These are phyloP conservation scores for Papilio demoleus DNA, from an alignment of 2,888 invertebrate species.

Conservation along the genomic window DNA sequence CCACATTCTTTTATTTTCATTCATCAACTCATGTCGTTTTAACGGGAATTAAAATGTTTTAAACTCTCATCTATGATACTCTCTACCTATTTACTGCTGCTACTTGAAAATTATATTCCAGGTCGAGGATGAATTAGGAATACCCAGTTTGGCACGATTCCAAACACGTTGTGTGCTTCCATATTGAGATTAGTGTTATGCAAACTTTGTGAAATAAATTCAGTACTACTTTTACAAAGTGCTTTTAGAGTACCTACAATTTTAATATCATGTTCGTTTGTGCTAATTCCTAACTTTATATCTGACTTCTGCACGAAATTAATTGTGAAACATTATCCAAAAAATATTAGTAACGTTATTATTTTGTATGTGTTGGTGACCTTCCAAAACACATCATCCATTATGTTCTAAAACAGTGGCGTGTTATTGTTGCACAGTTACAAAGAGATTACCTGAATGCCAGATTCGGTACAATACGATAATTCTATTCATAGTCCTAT, in stretches of 20 bases:
- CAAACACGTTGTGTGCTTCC: conserved; percentile 7
- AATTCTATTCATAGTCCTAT: conserved; percentile 69
- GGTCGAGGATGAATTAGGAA: conserved; percentile 22
- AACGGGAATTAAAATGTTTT: neutral
- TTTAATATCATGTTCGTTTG: neutral
- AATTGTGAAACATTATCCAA: conserved; percentile 1
- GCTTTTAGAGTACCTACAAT: neutral
- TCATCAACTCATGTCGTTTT: neutral
- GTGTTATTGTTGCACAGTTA: conserved; percentile 72
- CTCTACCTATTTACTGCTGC: neutral
- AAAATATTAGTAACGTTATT: neutral
- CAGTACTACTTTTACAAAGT: neutral
- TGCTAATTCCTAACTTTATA: neutral
- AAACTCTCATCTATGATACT: neutral
- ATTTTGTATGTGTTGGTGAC: conserved; percentile 3
- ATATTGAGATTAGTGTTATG: conserved; percentile 12
- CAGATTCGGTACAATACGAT: conserved; percentile 69
- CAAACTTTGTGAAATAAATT: conserved; percentile 12
- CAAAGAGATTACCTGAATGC: conserved; percentile 71
- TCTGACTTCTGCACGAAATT: neutral
- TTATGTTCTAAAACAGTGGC: conserved; percentile 56
- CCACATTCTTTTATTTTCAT: neutral
- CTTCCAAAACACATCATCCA: conserved; percentile 21
- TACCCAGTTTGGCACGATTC: conserved; percentile 6
- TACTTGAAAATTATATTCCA: conserved; percentile 13